Evolutionary conservation across 1,140 invertebrate genomes (phyloP).

Genomic region (Leucophenga varia): DNA sequence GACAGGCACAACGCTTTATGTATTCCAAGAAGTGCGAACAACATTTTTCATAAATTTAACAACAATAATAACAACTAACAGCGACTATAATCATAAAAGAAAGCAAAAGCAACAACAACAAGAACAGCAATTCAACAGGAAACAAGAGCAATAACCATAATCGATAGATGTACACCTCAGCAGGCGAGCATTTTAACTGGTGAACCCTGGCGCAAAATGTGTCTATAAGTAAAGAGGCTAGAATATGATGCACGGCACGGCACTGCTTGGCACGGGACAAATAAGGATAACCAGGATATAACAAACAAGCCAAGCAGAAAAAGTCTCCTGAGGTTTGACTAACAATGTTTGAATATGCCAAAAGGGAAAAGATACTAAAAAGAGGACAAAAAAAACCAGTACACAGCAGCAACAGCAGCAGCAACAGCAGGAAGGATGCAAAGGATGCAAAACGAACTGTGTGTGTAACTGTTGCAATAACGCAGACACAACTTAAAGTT

Average conservation of each 20-base stretch:
- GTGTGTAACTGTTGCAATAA: too few species aligned
- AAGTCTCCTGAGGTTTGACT: conserved; percentile 32
- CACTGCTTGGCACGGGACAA: too few species aligned
- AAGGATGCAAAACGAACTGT: background rate
- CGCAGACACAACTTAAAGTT: too few species aligned
- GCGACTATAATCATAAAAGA: conserved; percentile 5
- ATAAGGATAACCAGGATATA: too few species aligned
- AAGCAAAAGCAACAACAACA: background rate
- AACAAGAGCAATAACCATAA: conserved; percentile 53
- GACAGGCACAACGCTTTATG: too few species aligned
- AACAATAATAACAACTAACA: conserved; percentile 16
- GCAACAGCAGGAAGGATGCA: background rate
- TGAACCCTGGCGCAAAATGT: conserved; percentile 4
- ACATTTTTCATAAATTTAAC: conserved; percentile 57
- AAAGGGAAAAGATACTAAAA: too few species aligned
- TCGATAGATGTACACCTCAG: conserved; percentile 53
- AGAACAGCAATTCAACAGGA: conserved; percentile 10
- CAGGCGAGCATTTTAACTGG: conserved; percentile 19
- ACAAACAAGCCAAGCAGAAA: conserved; percentile 25
- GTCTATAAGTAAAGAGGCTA: too few species aligned
- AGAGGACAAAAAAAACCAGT: background rate
- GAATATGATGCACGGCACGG: too few species aligned
- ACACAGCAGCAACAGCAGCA: conserved; percentile 2
- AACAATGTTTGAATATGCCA: too few species aligned
- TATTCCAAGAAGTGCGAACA: conserved; percentile 56